Conservation (phyloP, 2,888 invertebrate species). For the Acronicta leporina region DNA sequence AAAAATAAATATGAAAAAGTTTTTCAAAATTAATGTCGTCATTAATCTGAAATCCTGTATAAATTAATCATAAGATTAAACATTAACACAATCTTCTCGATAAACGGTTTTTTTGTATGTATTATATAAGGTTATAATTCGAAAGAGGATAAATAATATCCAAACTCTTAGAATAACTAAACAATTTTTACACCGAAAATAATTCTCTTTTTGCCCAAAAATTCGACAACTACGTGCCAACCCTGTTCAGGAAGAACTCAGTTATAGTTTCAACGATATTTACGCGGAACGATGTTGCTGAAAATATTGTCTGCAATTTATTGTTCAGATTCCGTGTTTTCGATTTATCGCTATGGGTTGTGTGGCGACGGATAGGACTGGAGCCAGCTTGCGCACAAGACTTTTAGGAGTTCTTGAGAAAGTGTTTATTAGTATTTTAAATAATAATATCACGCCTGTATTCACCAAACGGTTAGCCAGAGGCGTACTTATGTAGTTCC, state of each 20-base stretch:
- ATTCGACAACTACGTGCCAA: conserved; percentile 22
- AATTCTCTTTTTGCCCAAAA: background rate
- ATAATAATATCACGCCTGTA: too few species aligned
- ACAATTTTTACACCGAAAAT: background rate
- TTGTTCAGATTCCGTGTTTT: conserved; percentile 53
- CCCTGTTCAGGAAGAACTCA: conserved; percentile 50
- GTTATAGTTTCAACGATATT: conserved; percentile 61
- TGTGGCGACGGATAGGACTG: conserved; percentile 29
- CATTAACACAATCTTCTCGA: too few species aligned
- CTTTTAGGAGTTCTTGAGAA: conserved; percentile 1
- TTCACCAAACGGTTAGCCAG: too few species aligned
- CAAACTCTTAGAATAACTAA: background rate
- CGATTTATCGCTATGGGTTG: conserved; percentile 53
- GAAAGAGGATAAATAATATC: background rate
- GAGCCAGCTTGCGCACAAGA: conserved; percentile 8
- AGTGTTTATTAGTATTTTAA: too few species aligned
- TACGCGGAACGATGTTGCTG: conserved; percentile 59
- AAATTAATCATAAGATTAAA: too few species aligned
- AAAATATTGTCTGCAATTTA: conserved; percentile 63
- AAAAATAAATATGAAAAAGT: too few species aligned
- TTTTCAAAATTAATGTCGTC: too few species aligned
- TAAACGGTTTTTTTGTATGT: too few species aligned
- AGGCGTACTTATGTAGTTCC: too few species aligned
- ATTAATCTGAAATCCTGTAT: too few species aligned
- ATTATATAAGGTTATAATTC: too few species aligned